Evolutionary conservation across 2,113 vertebrate species (phyloP).

Genomic region (Antennarius striatus): DNA sequence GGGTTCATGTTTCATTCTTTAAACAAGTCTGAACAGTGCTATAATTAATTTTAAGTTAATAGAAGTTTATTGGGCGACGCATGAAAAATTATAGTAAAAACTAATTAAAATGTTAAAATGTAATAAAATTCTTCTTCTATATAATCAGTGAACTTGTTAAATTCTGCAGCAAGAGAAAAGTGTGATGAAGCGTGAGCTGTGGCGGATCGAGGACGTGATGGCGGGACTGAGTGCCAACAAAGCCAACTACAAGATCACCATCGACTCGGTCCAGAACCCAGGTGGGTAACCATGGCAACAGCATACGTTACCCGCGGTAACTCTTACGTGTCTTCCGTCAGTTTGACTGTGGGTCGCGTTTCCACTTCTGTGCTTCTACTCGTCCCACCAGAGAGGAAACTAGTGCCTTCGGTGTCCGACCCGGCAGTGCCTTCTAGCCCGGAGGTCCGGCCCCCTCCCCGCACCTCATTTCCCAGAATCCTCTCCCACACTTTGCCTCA

Average conservation of each 20-base stretch:
- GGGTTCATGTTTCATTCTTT: no score
- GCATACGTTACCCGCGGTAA: constrained; percentile 76
- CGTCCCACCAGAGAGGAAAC: constrained; percentile 86
- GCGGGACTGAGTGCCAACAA: constrained; percentile 91
- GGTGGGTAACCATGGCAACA: constrained; percentile 72
- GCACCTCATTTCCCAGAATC: constrained; percentile 79
- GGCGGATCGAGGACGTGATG: constrained; percentile 96
- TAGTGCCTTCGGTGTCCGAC: constrained; percentile 90
- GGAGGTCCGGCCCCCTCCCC: constrained; percentile 77
- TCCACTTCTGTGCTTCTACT: no score
- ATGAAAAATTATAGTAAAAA: no score
- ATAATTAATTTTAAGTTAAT: no score
- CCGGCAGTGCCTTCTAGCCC: constrained; percentile 86
- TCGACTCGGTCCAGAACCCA: constrained; percentile 93
- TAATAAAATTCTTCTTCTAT: no score
- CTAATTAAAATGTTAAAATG: no score
- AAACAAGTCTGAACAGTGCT: background rate
- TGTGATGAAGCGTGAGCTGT: constrained; percentile 92
- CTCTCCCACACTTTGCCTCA: constrained; percentile 76
- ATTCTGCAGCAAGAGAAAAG: constrained; percentile 82
- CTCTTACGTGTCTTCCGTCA: constrained; percentile 81
- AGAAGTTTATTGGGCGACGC: no score
- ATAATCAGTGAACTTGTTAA: background rate
- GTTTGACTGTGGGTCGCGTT: no score
- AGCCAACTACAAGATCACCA: constrained; percentile 88